Conservation (phyloP, 2,113 vertebrate genomes). For the Pardalotus punctatus region DNA sequence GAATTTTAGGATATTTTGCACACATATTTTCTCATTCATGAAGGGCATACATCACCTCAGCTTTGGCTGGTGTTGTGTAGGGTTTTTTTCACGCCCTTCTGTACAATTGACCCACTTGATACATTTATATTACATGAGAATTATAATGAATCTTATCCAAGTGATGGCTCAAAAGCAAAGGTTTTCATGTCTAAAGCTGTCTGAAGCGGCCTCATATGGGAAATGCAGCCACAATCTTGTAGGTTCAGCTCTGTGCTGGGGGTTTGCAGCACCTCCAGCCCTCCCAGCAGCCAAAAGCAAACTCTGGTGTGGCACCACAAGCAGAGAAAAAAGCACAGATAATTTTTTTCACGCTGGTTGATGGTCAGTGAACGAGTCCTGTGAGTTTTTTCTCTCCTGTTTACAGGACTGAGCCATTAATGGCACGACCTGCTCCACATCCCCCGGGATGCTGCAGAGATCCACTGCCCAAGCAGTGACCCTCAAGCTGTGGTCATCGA, state of each 20-base stretch:
- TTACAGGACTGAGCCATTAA: neutral
- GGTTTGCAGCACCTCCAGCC: neutral
- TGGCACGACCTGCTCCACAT: neutral
- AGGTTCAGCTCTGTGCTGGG: neutral
- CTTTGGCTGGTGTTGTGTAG: neutral
- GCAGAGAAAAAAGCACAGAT: neutral
- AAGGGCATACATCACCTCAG: accelerated
- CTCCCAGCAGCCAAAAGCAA: neutral
- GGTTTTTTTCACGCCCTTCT: accelerated
- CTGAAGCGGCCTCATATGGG: accelerated
- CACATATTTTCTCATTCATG: accelerated
- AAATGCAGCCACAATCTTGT: accelerated
- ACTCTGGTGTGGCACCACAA: too few species aligned
- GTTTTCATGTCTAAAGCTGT: neutral
- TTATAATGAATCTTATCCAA: neutral
- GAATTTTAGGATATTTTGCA: neutral
- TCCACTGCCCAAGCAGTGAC: accelerated
- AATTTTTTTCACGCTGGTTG: neutral
- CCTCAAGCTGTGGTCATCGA: neutral
- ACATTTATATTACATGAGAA: neutral
- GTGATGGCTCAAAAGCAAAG: neutral
- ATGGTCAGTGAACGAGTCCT: neutral
- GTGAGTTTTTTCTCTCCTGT: neutral
- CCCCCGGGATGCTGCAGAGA: neutral
- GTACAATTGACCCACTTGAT: neutral